Conservation (phyloP, 1,140 invertebrate species). For the Bombyx mandarina region DNA sequence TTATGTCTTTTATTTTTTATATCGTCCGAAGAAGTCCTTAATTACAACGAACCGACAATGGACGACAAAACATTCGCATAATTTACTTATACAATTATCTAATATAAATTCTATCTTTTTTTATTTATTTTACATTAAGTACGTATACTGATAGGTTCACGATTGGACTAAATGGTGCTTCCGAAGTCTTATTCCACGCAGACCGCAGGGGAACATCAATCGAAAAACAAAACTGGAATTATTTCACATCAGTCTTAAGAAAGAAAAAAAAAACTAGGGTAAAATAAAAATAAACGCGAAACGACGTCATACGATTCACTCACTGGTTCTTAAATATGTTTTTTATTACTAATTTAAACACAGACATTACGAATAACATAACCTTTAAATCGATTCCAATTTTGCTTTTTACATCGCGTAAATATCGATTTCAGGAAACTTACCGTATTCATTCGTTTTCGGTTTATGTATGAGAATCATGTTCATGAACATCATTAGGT, state of each 20-base stretch:
- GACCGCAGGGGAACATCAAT: conserved; percentile 36
- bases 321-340: conserved; percentile 44
- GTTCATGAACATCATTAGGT: conserved; percentile 60
- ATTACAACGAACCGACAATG: conserved; percentile 27
- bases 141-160: conserved; percentile 70
- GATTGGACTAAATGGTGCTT: conserved; percentile 61
- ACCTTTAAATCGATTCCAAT: conserved; percentile 47
- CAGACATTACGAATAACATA: conserved; percentile 54
- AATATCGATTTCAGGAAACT: conserved; percentile 64
- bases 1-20: conserved; percentile 11
- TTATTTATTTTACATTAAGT: conserved; percentile 67
- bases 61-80: conserved; percentile 61
- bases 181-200: conserved; percentile 39
- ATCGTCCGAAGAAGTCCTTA: conserved; percentile 44
- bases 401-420: conserved; percentile 56
- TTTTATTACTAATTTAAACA: conserved; percentile 58
- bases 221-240: conserved; percentile 60
- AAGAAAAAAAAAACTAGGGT: conserved; percentile 45
- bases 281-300: conserved; percentile 31
- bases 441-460: conserved; percentile 46
- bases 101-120: conserved; percentile 62
- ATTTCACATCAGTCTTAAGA: conserved; percentile 60
- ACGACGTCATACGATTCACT: conserved; percentile 33
- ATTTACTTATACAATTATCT: conserved; percentile 68
- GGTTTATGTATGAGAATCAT: conserved; percentile 10